These are phyloP conservation scores for Monarcha castaneiventris DNA, from an alignment of 2,113 vertebrate genomes.

Conservation along the genomic window DNA sequence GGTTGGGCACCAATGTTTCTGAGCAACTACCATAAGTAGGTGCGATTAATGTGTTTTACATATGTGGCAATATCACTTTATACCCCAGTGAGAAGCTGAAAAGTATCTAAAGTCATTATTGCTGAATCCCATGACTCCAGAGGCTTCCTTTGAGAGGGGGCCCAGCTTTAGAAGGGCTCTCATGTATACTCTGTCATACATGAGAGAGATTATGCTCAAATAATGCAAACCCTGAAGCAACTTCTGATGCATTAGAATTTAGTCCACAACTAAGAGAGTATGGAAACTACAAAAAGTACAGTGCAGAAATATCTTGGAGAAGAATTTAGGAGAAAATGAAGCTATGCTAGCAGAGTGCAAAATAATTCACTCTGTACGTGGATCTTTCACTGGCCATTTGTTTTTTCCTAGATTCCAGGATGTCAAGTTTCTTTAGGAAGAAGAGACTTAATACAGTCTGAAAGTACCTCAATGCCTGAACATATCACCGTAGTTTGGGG, in stretches of 20 bases:
- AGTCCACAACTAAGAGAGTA: background rate
- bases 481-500: slow-evolving; percentile 6
- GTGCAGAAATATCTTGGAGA: background rate
- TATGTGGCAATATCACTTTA: background rate
- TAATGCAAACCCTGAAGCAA: background rate
- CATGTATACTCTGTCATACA: background rate
- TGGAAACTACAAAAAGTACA: background rate
- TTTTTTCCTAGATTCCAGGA: background rate
- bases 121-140: background rate
- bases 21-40: background rate
- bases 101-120: background rate
- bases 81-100: background rate
- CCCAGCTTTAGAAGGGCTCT: background rate
- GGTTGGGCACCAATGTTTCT: background rate
- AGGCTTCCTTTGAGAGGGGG: background rate
- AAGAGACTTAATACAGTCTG: slow-evolving; percentile 33
- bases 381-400: background rate
- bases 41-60: background rate
- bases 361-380: background rate
- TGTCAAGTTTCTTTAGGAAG: slow-evolving; percentile 59
- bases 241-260: background rate
- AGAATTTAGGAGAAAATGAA: background rate
- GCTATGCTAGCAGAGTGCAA: background rate
- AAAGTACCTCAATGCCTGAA: slow-evolving; percentile 45
- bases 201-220: background rate